Base-by-base conservation (phyloP, 2,888 invertebrate species). In the Pseudanteris insignis region DNA sequence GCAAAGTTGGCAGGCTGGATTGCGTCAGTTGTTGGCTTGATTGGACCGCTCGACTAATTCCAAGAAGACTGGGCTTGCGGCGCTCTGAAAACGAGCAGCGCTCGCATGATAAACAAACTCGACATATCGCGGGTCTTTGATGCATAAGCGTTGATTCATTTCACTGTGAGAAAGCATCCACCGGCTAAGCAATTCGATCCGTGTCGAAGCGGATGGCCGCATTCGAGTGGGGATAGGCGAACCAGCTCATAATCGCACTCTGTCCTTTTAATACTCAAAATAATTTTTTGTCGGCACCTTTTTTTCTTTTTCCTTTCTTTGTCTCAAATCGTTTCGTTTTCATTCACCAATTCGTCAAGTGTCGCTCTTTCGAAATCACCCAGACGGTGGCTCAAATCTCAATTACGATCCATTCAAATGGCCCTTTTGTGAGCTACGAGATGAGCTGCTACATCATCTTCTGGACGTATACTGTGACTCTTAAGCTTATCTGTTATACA, bases 71-170 rank as follows among this genome's bases (percentile, higher is more conserved):
- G 57, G 67, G 40, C 51, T 55, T 51, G 50, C 62, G 66, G 58
- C 58, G 64, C 67, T 55, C 50, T 48, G 48, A 63, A 61, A 65
- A 54, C 59, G 62, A 59, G 37, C 50, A 63, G 66, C 62, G 46
- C 63, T 66, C 66, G 68, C 66, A 72, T 67, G 70, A 75, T 75
- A 77, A 77, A 78, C 76, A 78, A 78, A 77, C 76, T 67, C 47
- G 58, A 65, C 64, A 68, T 68, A 69, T 66, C 67, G 66, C 66
- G 69, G 67, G 68, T 71, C 77, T 78, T 78, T 78, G 78, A 78
- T 76, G 75, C 72, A 63, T 59, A 48, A 68, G 68, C 74, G 71
- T 74, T 78, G 78, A 78, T 78, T 77, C 77, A 77, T 77, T 72
- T 70, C 69, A 66, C 72, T 67, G 69, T 68, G 71, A 72, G 65